Percentiles rank a stretch among this genome's conserved stretches.
Evolutionary conservation across 2,113 vertebrate species (phyloP).

Genomic region (Nothocercus nigrocapillus): DNA sequence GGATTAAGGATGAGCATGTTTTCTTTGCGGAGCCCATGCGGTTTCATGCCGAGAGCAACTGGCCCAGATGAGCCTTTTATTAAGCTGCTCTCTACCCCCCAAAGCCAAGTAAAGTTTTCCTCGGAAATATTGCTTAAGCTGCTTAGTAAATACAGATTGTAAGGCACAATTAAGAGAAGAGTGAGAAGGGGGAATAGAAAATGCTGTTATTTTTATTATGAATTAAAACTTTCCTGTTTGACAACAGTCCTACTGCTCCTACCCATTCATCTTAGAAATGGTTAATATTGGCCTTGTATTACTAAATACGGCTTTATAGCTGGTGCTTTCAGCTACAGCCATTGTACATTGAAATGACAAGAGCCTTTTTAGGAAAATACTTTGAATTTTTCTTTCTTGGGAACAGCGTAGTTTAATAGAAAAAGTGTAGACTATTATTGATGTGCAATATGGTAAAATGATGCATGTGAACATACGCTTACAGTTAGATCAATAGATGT

Average conservation of each 20-base stretch:
- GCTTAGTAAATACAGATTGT: background rate
- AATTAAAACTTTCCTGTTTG: background rate
- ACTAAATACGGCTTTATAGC: background rate
- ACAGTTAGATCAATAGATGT: slow-evolving; percentile 62
- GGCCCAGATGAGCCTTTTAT: background rate
- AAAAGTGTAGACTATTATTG: slow-evolving; percentile 39
- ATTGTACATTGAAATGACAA: background rate
- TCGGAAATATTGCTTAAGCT: background rate
- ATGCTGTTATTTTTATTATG: background rate
- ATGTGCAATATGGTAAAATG: slow-evolving; percentile 28
- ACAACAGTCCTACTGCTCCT: background rate
- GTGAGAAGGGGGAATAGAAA: background rate
- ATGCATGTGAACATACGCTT: slow-evolving; percentile 20
- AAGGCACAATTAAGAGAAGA: background rate
- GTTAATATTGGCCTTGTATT: background rate
- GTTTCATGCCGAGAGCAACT: background rate
- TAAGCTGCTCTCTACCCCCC: background rate
- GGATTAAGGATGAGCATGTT: background rate
- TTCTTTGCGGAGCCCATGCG: background rate
- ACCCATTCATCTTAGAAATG: background rate
- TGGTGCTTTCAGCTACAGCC: background rate
- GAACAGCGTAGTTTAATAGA: slow-evolving; percentile 14
- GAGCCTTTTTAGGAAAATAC: slow-evolving; percentile 2
- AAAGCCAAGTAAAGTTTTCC: background rate
- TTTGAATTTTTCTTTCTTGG: slow-evolving; percentile 29